Evolutionary conservation across 2,888 invertebrate species (phyloP), one percentile per base, ranked within the genome.

Genomic region (Oxyscelio sp.): DNA sequence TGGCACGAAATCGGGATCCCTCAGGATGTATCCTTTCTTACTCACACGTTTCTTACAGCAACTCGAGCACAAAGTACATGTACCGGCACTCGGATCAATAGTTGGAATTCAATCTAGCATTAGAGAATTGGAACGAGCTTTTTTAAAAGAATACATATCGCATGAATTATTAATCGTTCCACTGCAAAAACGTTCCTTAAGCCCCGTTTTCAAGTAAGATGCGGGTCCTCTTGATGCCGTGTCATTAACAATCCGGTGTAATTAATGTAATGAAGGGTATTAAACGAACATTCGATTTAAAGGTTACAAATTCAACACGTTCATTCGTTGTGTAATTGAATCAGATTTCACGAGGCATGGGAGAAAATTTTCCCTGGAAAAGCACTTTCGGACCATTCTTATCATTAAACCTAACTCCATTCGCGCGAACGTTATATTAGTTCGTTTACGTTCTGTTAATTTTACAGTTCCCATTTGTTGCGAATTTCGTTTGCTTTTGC

Each of bases 1-100:
- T 94, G 99, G 99, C 85, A 99, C 99, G 93, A 99, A 98, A 95
- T 96, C 97, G 90, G 99, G 99, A 93, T 98, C 98, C 90, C 96
- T 99, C 90, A 96, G 99, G 95, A 97, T 99, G 99, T 99, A 98
- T 97, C 97, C 97, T 97, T 97, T 96, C 94, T 89, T 87, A 85
- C 75, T 85, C 61, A 81, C 21, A 54, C 54, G 45, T 61, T 65
- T 52, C 59, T 70, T 73, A 59, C 31, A 50, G 24, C 38, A 24
- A 21, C 48, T 2, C 34, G 38, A 52, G 21, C 45, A 31, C 71
- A 40, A 59, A 54, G 17, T 79, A 54, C 40, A 79, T 61, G 74
- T 68, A 52, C 61, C 68, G 66, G 17, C 52, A 31, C 38, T 66
- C 19, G 71, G 81, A 81, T 81, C 81, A 66, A 81, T 81, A 74